Conservation (phyloP, 2,888 invertebrate species). For the Lochmaea capreae region DNA sequence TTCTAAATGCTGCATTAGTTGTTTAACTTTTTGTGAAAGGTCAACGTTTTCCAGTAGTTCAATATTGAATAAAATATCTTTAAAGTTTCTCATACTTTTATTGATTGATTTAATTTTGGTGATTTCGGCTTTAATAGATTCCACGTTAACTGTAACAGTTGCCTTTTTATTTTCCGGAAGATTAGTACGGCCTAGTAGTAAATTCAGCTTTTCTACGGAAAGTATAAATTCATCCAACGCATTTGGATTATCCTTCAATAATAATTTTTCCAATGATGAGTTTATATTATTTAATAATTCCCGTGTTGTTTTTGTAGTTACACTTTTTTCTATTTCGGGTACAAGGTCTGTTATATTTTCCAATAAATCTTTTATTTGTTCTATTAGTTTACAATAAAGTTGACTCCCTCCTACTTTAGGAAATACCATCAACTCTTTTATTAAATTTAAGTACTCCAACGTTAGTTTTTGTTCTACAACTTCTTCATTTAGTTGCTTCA, state of each 20-base stretch:
- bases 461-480: conserved; percentile 19
- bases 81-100: background rate
- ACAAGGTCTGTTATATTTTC: background rate
- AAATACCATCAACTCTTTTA: conserved; percentile 6
- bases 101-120: conserved; percentile 22
- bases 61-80: background rate
- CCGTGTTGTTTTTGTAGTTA: conserved; percentile 10
- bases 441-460: conserved; percentile 7
- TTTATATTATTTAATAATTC: conserved; percentile 19
- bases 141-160: conserved; percentile 9
- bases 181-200: background rate
- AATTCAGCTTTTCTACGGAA: conserved; percentile 25
- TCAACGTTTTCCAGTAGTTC: conserved; percentile 5
- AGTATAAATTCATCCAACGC: conserved; percentile 22
- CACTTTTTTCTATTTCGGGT: conserved; percentile 20
- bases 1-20: background rate
- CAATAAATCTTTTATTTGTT: conserved; percentile 6
- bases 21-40: background rate
- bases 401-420: background rate
- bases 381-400: background rate
- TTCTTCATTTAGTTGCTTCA: conserved; percentile 26
- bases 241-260: background rate
- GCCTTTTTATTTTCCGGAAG: conserved; percentile 22
- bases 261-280: conserved; percentile 8
- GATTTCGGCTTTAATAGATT: conserved; percentile 25